phyloP scores from a whole-genome alignment of 1,140 invertebrate genomes.

The Tetraneura akinire region DNA sequence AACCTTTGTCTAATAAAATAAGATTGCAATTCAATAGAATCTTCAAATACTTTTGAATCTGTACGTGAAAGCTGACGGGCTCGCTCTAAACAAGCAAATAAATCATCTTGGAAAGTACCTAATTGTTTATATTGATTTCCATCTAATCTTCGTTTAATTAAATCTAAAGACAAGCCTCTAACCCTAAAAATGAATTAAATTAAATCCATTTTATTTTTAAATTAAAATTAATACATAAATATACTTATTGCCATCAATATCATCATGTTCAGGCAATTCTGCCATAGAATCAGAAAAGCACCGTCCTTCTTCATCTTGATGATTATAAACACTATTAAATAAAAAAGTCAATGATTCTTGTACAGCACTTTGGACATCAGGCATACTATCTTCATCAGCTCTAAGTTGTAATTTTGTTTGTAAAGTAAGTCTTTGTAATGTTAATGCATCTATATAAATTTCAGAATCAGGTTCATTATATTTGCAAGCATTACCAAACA shows the following conservation, averaged over 20 bases:
- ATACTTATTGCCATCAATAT: constrained; percentile 70
- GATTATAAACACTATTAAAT: constrained; percentile 92
- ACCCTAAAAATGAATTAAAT: constrained; percentile 62
- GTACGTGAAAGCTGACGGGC: constrained; percentile 83
- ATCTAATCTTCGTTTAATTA: constrained; percentile 82
- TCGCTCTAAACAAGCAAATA: constrained; percentile 90
- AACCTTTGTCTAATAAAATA: constrained; percentile 79
- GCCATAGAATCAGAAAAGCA: constrained; percentile 95
- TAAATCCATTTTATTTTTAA: neutral
- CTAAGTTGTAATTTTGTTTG: constrained; percentile 89
- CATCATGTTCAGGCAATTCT: constrained; percentile 88
- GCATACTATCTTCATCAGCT: constrained; percentile 82
- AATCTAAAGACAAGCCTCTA: constrained; percentile 77
- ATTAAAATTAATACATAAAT: constrained; percentile 29
- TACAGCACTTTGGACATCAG: constrained; percentile 84
- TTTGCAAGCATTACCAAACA: constrained; percentile 99
- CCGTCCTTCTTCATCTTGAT: constrained; percentile 92
- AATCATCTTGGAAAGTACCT: constrained; percentile 94
- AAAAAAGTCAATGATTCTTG: constrained; percentile 89
- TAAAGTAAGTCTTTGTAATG: constrained; percentile 87
- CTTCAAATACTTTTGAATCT: constrained; percentile 93
- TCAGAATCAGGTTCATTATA: constrained; percentile 99
- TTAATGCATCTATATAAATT: constrained; percentile 97
- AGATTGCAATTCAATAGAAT: constrained; percentile 89
- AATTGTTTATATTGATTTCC: constrained; percentile 87